Evolutionary conservation across 2,888 invertebrate species (phyloP), one percentile per base, ranked within the genome.

Genomic region (Cerastoderma edule): DNA sequence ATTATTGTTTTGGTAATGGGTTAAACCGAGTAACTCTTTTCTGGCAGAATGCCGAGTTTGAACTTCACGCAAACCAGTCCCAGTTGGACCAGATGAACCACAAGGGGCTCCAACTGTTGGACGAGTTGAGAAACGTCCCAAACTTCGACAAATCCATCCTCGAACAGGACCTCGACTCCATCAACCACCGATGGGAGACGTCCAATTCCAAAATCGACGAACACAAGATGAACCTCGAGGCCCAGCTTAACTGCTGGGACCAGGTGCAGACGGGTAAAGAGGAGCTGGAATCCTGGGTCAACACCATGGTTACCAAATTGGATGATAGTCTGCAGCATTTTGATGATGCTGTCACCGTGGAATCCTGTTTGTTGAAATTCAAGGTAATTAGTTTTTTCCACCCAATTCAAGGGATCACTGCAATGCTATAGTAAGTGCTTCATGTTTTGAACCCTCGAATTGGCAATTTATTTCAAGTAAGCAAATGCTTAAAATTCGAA

Each of bases 181-280:
- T 88, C 67, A 90, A 89, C 77, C 85, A 86, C 63, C 72, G 83
- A 44, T 90, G 90, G 90, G 89, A 90, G 67, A 85, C 85, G 6
- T 80, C 89, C 16, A 88, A 89, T 72, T 75, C 83, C 27, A 88
- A 88, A 69, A 94, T 96, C 3, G 94, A 95, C 6, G 96, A 95
- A 83, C 95, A 95, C 84, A 95, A 95, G 28, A 96, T 97, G 91
- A 95, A 95, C 68, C 95, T 96, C 65, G 98, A 98, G 93, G 96
- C 97, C 0, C 97, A 98, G 92, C 94, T 96, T 0, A 95, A 96
- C n/a, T 96, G 98, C 67, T 98, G 98, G 97, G 96, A 97, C 88
- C 97, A 98, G 92, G 96, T 98, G 44, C 96, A 97, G 85, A 96
- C 96, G 75, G 95, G 96, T 0, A 97, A 96, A 90, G 96, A 96